Base-by-base conservation (phyloP, 2,888 invertebrate species). In the Strigamia maritima region DNA sequence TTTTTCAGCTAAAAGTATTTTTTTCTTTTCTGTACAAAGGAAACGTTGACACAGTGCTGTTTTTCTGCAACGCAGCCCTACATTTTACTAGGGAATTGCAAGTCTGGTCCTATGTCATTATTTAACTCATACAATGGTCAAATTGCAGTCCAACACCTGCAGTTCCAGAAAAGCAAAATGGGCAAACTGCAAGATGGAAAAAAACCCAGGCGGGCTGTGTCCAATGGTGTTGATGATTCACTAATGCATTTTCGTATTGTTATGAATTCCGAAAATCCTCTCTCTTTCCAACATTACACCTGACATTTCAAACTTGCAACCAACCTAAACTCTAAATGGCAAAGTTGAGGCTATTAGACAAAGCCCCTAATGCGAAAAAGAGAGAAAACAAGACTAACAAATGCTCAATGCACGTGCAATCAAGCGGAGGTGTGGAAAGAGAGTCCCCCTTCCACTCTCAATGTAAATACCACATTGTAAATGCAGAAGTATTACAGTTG, bases 71-170 rank as follows among this genome's bases (percentile, higher is more conserved):
- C 14, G 49, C 49, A 49, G 49, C 49, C 49, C 49, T 49, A 49
- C 49, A 49, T 49, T 49, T 49, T 12, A 49, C 49, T 49, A 16
- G 19, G 49, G 6, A 49, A 49, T 49, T 49, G 49, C 16, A 16
- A 49, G 49, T 19, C 49, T 49, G 49, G 49, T 49, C 49, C 19
- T 6, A 49, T 19, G 16, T 49, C 49, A 49, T 49, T 49, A 49
- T 49, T 49, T 49, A 49, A 49, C 49, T 49, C 49, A 49, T 49
- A 49, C 49, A 49, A 49, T 49, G 49, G 49, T 49, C 49, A 49
- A 49, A 49, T 49, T 49, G 49, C 49, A 49, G 49, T 12, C 49
- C 49, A 49, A 49, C 49, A 49, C 49, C 49, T 49, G 49, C 49
- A 49, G 49, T 12, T 49, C 6, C 49, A 49, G n/a, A 7, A 49